These are phyloP conservation scores for Talpa occidentalis DNA, from an alignment of 2,113 vertebrate genomes.

Conservation along the genomic window DNA sequence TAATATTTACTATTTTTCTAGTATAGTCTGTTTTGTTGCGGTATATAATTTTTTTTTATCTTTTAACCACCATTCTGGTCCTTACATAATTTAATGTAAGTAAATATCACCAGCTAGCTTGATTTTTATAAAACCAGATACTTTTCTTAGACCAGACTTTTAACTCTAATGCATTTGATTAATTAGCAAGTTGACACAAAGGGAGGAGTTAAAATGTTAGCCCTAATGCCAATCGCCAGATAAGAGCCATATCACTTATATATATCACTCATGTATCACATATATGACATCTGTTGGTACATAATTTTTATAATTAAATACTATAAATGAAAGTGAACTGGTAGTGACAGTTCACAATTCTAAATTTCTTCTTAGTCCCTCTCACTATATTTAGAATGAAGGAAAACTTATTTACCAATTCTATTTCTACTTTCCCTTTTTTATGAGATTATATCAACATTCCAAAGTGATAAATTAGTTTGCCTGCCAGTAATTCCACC, in stretches of 20 bases:
- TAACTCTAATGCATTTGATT: not conserved
- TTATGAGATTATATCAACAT: not conserved
- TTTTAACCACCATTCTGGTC: not conserved
- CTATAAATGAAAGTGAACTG: slow-evolving; percentile 6
- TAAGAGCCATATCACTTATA: not conserved
- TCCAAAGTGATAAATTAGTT: slow-evolving; percentile 17
- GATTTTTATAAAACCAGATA: slow-evolving; percentile 40
- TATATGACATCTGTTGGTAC: not conserved
- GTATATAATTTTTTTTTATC: not conserved
- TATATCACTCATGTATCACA: not conserved
- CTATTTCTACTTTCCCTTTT: slow-evolving; percentile 15
- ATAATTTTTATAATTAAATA: slow-evolving; percentile 6
- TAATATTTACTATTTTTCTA: not conserved
- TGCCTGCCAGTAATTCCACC: not conserved
- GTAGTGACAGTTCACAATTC: not conserved
- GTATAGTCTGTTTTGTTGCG: not conserved
- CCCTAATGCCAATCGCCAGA: slow-evolving; percentile 5
- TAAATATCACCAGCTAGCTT: not conserved
- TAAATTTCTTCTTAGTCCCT: not conserved
- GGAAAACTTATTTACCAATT: not conserved
- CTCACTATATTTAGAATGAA: slow-evolving; percentile 34
- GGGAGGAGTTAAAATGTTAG: not conserved
- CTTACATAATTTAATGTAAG: slow-evolving; percentile 43
- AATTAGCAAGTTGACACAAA: slow-evolving; percentile 13
- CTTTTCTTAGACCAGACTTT: slow-evolving; percentile 46